A percentile compares a stretch with the other conserved stretches of the same genome.
These are phyloP conservation scores for Ptychobarbus kaznakovi DNA, from an alignment of 2,797 vertebrate genomes.

Conservation along the genomic window DNA sequence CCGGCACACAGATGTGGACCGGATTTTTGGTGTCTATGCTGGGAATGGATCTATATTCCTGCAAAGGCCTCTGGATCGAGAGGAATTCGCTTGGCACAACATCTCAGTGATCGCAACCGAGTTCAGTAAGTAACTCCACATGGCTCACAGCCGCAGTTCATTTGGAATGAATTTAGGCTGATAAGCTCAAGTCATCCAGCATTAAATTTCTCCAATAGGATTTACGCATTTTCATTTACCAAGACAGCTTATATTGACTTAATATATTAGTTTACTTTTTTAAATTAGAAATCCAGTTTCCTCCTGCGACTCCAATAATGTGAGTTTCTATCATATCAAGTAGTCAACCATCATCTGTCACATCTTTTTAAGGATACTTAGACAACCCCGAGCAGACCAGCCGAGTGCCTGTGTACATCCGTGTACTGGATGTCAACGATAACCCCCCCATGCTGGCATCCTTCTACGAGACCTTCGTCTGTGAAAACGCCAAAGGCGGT, in stretches of 20 bases:
- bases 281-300: constrained; percentile 43
- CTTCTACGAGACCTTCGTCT: constrained; percentile 91
- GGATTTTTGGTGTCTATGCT: constrained; percentile 89
- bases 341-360: neutral
- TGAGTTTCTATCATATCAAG: constrained; percentile 7
- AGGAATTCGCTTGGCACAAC: constrained; percentile 91
- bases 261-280: constrained; percentile 46
- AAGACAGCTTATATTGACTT: constrained; percentile 43
- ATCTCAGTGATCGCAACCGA: constrained; percentile 94
- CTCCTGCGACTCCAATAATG: constrained; percentile 18
- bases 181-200: constrained; percentile 32
- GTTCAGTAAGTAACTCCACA: constrained; percentile 85
- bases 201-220: constrained; percentile 36
- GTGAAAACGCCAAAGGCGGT: constrained; percentile 90
- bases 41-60: constrained; percentile 93
- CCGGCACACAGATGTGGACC: constrained; percentile 92
- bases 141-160: constrained; percentile 11
- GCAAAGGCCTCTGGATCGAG: constrained; percentile 88
- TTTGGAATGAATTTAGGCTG: constrained; percentile 31
- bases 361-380: constrained; percentile 61
- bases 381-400: constrained; percentile 91
- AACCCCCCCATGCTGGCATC: constrained; percentile 90
- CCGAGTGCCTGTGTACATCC: constrained; percentile 87
- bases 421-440: constrained; percentile 93
- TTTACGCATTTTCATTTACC: constrained; percentile 34